Evolutionary conservation across 1,140 invertebrate species (phyloP).

Genomic region (Watersipora subatra): DNA sequence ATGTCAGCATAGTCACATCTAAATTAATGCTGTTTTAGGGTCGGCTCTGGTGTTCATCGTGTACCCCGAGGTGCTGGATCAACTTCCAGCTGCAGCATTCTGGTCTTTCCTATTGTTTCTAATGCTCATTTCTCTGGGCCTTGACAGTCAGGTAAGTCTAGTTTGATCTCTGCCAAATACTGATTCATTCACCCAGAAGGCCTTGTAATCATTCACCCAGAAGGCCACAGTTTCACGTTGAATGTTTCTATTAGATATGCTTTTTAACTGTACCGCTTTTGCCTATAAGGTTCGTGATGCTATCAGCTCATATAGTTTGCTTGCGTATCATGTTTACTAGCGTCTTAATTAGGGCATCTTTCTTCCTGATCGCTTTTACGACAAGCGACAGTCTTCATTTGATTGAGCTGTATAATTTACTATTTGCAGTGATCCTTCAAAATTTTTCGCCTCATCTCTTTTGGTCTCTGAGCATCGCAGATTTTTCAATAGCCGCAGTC

Average conservation of each 20-base stretch:
- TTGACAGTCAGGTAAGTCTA: conserved; percentile 65
- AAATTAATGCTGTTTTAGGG: conserved; percentile 44
- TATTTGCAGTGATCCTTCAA: no score
- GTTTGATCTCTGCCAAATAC: background rate
- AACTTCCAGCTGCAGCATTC: conserved; percentile 79
- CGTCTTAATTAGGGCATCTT: no score
- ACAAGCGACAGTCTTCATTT: no score
- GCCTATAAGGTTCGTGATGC: background rate
- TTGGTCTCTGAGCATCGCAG: no score
- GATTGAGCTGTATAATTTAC: no score
- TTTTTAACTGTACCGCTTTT: background rate
- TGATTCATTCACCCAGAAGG: background rate
- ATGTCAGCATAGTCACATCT: background rate
- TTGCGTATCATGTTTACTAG: no score
- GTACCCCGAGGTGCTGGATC: conserved; percentile 88
- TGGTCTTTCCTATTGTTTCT: conserved; percentile 97
- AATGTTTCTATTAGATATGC: background rate
- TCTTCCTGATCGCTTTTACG: no score
- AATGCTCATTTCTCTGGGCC: conserved; percentile 82
- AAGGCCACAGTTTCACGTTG: background rate
- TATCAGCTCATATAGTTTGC: no score
- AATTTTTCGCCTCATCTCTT: no score
- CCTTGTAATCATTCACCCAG: background rate
- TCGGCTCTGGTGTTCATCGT: conserved; percentile 89
- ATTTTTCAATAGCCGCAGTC: no score